Conservation (phyloP, 2,113 vertebrate genomes). For the Mesoclemmys tuberculata region DNA sequence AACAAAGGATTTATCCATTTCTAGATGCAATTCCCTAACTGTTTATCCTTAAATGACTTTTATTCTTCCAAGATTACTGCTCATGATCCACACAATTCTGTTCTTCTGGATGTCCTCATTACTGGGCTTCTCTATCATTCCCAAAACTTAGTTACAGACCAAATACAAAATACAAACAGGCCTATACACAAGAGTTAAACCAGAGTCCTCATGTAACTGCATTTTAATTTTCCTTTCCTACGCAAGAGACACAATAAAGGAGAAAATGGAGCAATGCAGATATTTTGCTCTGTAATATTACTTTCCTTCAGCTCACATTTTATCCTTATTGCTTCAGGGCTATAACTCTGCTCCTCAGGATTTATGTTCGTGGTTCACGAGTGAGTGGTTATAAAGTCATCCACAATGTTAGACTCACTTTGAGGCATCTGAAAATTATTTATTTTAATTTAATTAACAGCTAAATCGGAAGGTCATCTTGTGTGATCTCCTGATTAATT, state of each 20-base stretch:
- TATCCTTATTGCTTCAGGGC: conserved; percentile 11
- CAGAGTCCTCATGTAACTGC: not conserved
- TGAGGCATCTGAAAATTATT: not conserved
- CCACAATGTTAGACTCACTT: no score
- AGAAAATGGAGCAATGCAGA: conserved; percentile 5
- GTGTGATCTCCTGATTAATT: not conserved
- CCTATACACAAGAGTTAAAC: not conserved
- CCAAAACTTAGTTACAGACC: not conserved
- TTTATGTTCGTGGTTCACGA: not conserved
- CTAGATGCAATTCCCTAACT: not conserved
- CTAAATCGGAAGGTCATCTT: not conserved
- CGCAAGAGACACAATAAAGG: conserved; percentile 39
- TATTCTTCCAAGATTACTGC: not conserved
- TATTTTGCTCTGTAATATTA: not conserved
- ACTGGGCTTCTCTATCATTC: not conserved
- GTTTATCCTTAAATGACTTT: not conserved
- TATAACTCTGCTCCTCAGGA: not conserved
- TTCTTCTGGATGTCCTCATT: not conserved
- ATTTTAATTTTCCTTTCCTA: not conserved
- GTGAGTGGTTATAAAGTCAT: not conserved
- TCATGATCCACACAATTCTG: not conserved
- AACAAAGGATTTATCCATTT: not conserved
- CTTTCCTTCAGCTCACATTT: not conserved
- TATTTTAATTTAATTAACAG: not conserved
- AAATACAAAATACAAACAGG: not conserved